These are phyloP conservation scores for Botia almorhae DNA, from an alignment of 2,797 vertebrate genomes.

Conservation along the genomic window DNA sequence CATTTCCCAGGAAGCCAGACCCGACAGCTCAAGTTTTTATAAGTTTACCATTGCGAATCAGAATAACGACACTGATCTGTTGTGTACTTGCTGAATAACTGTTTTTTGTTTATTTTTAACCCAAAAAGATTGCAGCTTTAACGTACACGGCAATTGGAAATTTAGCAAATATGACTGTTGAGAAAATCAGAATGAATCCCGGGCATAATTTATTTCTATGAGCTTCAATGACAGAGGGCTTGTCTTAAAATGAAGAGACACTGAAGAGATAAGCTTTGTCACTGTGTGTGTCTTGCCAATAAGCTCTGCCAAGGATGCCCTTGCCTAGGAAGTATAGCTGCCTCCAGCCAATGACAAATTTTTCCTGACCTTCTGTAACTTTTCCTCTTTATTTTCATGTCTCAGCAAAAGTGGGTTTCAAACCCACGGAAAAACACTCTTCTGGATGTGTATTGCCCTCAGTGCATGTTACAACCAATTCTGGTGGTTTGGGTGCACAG, in stretches of 20 bases:
- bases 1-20: too few species aligned
- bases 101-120: too few species aligned
- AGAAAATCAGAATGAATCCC: constrained; percentile 18
- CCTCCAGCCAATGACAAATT: constrained; percentile 65
- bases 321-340: constrained; percentile 68
- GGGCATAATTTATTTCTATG: constrained; percentile 26
- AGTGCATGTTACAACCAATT: constrained; percentile 15
- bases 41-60: too few species aligned
- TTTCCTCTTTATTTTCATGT: constrained; percentile 71
- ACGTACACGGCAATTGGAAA: background rate
- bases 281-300: constrained; percentile 55
- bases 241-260: constrained; percentile 24
- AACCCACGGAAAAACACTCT: constrained; percentile 59
- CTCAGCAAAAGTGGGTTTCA: constrained; percentile 68
- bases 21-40: too few species aligned
- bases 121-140: too few species aligned
- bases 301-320: constrained; percentile 67
- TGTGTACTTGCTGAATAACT: too few species aligned
- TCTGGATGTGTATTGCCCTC: constrained; percentile 28
- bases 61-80: too few species aligned
- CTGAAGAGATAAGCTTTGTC: constrained; percentile 20
- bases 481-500: constrained; percentile 10
- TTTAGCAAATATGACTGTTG: constrained; percentile 16
- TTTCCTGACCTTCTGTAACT: constrained; percentile 61
- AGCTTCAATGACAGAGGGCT: background rate